Evolutionary conservation across 2,113 vertebrate genomes (phyloP).

Genomic region (Circaetus gallicus): DNA sequence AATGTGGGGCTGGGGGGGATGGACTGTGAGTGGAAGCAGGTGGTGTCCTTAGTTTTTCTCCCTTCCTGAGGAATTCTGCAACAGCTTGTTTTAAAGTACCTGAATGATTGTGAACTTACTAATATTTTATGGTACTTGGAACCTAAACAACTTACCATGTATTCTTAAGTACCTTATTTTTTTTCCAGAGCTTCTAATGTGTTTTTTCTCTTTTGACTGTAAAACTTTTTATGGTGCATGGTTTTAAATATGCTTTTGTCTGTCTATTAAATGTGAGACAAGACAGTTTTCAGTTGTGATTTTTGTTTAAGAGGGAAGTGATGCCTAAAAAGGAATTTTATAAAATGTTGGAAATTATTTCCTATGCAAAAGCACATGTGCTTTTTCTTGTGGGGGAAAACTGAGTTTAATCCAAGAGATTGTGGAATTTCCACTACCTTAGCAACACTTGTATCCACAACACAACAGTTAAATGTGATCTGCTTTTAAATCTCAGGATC

Average conservation of each 20-base stretch:
- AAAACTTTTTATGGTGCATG: background rate
- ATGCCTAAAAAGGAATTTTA: background rate
- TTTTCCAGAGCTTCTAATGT: background rate
- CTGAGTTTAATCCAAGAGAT: background rate
- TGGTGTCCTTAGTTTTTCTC: background rate
- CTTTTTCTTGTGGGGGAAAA: background rate
- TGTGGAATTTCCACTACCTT: background rate
- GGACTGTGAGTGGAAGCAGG: background rate
- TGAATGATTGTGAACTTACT: background rate
- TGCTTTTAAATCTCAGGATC: background rate
- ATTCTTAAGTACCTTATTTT: background rate
- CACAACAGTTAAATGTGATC: background rate
- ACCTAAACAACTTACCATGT: background rate
- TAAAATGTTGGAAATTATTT: background rate
- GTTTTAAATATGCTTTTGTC: background rate
- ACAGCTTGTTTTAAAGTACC: background rate
- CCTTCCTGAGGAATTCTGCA: background rate
- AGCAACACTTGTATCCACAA: background rate
- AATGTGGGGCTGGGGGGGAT: background rate
- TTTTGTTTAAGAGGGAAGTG: background rate
- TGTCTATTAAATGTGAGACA: background rate
- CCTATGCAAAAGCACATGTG: background rate
- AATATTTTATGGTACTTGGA: background rate
- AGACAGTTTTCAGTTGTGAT: background rate
- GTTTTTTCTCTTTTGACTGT: background rate